phyloP scores from a whole-genome alignment of 30 jellyfish, hydroid and myxozoan genomes.

The Rhopilema esculentum region DNA sequence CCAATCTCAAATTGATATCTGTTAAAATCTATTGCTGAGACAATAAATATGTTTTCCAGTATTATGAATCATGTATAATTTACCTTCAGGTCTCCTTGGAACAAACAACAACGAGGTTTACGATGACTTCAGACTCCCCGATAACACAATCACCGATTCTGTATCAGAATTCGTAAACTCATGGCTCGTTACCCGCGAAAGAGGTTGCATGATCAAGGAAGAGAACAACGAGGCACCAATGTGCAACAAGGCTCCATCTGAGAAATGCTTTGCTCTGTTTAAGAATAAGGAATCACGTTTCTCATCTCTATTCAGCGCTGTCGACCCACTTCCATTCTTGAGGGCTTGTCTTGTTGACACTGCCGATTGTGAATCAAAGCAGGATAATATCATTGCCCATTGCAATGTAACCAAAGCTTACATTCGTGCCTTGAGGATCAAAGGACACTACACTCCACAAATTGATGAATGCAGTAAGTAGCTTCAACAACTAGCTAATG shows the following conservation, averaged over 20 bases:
- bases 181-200: conserved; percentile 87
- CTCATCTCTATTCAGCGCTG: conserved; percentile 54
- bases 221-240: conserved; percentile 63
- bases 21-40: no score
- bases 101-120: conserved; percentile 89
- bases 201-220: conserved; percentile 71
- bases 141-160: conserved; percentile 78
- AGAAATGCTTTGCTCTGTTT: conserved; percentile 79
- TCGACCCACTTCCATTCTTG: conserved; percentile 94
- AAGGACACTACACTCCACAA: conserved; percentile 44
- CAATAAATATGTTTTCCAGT: no score
- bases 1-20: no score
- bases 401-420: conserved; percentile 94
- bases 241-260: conserved; percentile 92
- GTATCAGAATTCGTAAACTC: conserved; percentile 84
- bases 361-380: conserved; percentile 72
- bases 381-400: conserved; percentile 50
- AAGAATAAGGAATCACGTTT: conserved; percentile 59
- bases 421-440: conserved; percentile 57
- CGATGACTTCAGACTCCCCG: conserved; percentile 91
- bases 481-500: neutral
- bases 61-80: neutral
- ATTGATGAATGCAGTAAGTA: conserved; percentile 88
- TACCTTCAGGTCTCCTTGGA: conserved; percentile 87
- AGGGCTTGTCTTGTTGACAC: conserved; percentile 93